Evolutionary conservation across 2,113 vertebrate genomes (phyloP).

Genomic region (Pelusios castaneus): DNA sequence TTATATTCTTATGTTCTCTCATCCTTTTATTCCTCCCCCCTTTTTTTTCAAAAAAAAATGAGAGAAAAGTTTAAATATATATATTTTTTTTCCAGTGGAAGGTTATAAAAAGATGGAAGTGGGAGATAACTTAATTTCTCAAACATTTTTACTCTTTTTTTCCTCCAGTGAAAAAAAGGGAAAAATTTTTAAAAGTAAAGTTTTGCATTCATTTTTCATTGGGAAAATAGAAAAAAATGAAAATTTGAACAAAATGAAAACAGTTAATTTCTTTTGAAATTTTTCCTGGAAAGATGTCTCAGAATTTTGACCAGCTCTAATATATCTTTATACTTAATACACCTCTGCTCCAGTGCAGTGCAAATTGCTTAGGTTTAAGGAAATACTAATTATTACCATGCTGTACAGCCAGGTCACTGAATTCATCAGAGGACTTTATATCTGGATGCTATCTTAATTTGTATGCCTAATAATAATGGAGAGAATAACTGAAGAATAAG

Average conservation of each 20-base stretch:
- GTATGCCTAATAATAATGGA: slow-evolving; percentile 1
- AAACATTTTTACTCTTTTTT: background rate
- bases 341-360: background rate
- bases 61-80: background rate
- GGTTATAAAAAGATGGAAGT: background rate
- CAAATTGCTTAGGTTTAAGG: background rate
- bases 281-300: background rate
- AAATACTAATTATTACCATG: background rate
- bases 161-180: background rate
- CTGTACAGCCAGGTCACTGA: background rate
- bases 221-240: background rate
- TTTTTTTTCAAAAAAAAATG: background rate
- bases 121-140: background rate
- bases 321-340: background rate
- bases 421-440: background rate
- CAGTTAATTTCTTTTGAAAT: background rate
- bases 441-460: background rate
- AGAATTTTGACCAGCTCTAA: background rate
- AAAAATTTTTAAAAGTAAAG: background rate
- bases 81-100: slow-evolving; percentile 13
- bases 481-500: background rate
- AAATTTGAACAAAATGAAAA: background rate
- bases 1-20: background rate
- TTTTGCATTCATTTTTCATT: background rate
- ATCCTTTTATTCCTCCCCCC: background rate